These are phyloP conservation scores for Nyctibius bracteatus DNA, from an alignment of 2,113 vertebrate species.

Conservation along the genomic window DNA sequence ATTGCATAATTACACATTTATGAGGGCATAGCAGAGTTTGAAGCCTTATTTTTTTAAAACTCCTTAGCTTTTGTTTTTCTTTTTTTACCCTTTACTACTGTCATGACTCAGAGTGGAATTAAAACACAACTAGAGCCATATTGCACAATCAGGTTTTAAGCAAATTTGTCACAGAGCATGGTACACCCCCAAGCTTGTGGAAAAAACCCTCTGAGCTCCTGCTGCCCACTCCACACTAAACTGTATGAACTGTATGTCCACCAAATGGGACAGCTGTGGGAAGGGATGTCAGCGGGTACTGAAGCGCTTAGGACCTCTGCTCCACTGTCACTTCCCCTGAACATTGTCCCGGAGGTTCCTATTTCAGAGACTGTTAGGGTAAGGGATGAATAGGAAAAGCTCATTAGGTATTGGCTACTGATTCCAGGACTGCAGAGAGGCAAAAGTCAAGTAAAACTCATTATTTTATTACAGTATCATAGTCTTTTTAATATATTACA, in stretches of 20 bases:
- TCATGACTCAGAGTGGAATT: neutral
- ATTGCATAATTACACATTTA: neutral
- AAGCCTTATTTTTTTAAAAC: neutral
- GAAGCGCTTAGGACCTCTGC: neutral
- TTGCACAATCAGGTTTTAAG: neutral
- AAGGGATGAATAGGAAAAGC: neutral
- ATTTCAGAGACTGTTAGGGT: neutral
- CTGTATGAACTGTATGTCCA: neutral
- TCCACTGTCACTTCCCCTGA: neutral
- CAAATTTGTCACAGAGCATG: neutral
- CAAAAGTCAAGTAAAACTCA: neutral
- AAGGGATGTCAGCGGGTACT: neutral
- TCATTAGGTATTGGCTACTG: neutral
- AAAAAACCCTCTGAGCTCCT: neutral
- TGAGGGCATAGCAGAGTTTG: neutral
- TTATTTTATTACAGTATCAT: neutral
- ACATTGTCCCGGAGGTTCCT: neutral
- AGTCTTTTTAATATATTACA: neutral
- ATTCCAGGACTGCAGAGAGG: neutral
- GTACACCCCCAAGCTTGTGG: neutral
- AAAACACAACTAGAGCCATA: neutral
- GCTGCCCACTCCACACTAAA: neutral
- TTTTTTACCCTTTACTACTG: fast-evolving
- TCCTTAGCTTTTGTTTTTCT: neutral
- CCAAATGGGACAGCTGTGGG: neutral